Conservation (phyloP, 1,140 invertebrate species). For the Meloidogyne exigua region DNA sequence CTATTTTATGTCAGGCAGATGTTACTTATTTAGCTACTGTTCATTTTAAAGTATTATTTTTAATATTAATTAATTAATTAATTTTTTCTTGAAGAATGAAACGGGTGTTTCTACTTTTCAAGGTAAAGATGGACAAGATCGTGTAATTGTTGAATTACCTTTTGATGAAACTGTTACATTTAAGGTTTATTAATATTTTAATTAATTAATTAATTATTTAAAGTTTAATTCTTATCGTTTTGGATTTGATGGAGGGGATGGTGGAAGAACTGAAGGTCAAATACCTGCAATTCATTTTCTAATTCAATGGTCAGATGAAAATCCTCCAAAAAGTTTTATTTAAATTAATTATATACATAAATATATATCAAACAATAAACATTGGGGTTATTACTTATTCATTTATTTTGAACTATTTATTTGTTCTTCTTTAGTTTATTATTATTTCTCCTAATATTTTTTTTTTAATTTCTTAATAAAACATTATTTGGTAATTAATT, state of each 20-base stretch:
- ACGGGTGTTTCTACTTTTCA: constrained; percentile 45
- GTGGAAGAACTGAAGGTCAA: constrained; percentile 42
- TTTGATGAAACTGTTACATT: constrained; percentile 46
- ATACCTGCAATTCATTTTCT: constrained; percentile 50
- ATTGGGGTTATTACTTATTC: no score
- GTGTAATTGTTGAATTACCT: constrained; percentile 41
- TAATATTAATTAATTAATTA: not conserved
- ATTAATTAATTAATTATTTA: not conserved
- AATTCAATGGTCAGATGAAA: constrained; percentile 46
- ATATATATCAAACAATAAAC: no score
- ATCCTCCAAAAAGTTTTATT: constrained; percentile 1
- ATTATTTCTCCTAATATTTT: no score
- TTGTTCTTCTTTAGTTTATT: no score
- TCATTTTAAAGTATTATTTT: constrained; percentile 36
- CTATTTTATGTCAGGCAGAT: constrained; percentile 39
- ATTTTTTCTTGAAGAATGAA: constrained; percentile 33
- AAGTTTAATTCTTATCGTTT: constrained; percentile 8
- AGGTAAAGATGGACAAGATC: constrained; percentile 49
- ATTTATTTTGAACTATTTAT: no score
- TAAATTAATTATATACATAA: no score
- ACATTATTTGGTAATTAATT: no score
- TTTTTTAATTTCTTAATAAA: no score
- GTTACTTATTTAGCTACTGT: constrained; percentile 40
- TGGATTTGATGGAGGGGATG: constrained; percentile 41
- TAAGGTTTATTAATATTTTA: constrained; percentile 17